These are phyloP conservation scores for Portunus trituberculatus DNA, from an alignment of 1,140 invertebrate species.

Conservation along the genomic window DNA sequence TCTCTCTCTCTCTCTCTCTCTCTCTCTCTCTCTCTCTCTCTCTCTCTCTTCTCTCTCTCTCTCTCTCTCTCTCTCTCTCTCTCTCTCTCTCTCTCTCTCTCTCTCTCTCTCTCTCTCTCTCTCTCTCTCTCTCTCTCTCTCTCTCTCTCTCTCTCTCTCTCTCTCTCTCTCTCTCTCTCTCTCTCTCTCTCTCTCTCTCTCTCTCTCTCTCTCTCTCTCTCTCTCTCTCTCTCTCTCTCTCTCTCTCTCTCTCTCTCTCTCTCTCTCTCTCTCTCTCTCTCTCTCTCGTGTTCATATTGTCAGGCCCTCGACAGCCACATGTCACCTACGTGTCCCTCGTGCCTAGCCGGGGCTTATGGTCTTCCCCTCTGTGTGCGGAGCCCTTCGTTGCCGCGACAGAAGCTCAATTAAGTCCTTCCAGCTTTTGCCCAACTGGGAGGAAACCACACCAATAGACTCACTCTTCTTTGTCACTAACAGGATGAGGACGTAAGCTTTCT, in stretches of 20 bases:
- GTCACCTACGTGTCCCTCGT: too few relatives aligned
- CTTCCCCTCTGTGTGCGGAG: too few relatives aligned
- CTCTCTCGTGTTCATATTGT: background rate
- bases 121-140: background rate
- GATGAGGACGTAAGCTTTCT: too few relatives aligned
- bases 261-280: conserved; percentile 28
- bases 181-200: conserved; percentile 9
- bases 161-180: conserved; percentile 24
- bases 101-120: background rate
- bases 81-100: background rate
- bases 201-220: conserved; percentile 25
- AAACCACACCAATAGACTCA: too few relatives aligned
- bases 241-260: conserved; percentile 27
- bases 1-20: background rate
- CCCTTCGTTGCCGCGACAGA: too few relatives aligned
- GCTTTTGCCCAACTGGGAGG: too few relatives aligned
- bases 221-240: background rate
- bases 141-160: background rate
- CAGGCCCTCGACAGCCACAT: too few relatives aligned
- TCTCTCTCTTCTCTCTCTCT: background rate
- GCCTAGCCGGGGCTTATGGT: too few relatives aligned
- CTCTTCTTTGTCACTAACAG: too few relatives aligned
- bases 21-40: background rate
- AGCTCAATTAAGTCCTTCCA: too few relatives aligned
- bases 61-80: background rate